Conservation (phyloP, 2,797 vertebrate species). For the Rhinogobio ventralis region DNA sequence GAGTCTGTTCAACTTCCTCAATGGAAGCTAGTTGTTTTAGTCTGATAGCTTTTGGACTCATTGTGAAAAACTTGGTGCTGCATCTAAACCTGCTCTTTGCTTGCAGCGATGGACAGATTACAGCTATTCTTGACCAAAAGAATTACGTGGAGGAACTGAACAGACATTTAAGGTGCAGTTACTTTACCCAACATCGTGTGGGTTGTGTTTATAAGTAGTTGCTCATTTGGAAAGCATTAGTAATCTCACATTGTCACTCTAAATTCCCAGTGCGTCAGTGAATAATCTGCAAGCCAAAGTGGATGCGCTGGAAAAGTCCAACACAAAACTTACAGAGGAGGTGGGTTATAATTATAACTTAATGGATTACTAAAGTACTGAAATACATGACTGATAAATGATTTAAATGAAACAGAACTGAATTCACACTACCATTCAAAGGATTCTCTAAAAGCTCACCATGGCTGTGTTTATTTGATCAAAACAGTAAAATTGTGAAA, state of each 20-base stretch:
- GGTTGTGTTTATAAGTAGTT: conserved; percentile 15
- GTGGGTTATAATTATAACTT: conserved; percentile 71
- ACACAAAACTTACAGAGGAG: conserved; percentile 97
- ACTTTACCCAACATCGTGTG: conserved; percentile 18
- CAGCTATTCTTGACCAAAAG: conserved; percentile 98
- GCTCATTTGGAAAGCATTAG: background rate
- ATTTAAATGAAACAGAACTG: background rate
- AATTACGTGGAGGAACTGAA: conserved; percentile 99
- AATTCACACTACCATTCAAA: background rate
- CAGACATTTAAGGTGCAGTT: conserved; percentile 91
- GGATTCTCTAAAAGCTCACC: background rate
- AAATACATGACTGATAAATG: background rate
- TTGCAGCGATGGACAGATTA: conserved; percentile 93
- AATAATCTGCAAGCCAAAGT: conserved; percentile 98
- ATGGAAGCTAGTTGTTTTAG: background rate
- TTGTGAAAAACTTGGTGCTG: background rate
- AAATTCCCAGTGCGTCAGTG: conserved; percentile 86
- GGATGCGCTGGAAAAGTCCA: conserved; percentile 96
- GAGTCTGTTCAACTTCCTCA: conserved; percentile 62
- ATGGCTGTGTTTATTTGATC: background rate
- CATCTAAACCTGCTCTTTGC: conserved; percentile 19
- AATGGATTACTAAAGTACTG: background rate
- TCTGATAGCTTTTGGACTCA: background rate
- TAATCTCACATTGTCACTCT: background rate
- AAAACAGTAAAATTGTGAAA: background rate